phyloP scores from a whole-genome alignment of 2,888 invertebrate species.

The Drosophila cognata region DNA sequence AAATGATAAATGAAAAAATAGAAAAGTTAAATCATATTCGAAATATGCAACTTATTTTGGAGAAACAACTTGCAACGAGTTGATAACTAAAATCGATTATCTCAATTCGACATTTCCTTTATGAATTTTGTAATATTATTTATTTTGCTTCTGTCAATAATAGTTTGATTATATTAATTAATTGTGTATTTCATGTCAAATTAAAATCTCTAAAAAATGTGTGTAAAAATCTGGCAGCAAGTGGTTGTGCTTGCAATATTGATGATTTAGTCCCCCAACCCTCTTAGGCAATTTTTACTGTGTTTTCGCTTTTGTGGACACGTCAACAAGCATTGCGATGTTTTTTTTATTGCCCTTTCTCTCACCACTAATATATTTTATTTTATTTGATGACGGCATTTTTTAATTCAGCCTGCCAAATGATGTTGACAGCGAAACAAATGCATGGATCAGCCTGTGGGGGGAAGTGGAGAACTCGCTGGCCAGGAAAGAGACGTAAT shows the following conservation, averaged over 20 bases:
- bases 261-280: constrained; percentile 4
- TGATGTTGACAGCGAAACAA: constrained; percentile 75
- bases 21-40: background rate
- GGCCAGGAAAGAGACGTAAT: constrained; percentile 57
- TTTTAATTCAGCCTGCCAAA: constrained; percentile 59
- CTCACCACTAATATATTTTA: constrained; percentile 70
- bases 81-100: background rate
- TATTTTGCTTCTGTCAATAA: background rate
- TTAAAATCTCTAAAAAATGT: background rate
- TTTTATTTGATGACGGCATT: constrained; percentile 67
- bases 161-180: background rate
- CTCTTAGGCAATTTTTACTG: constrained; percentile 59
- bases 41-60: background rate
- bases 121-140: background rate
- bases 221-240: background rate
- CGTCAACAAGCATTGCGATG: constrained; percentile 55
- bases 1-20: background rate
- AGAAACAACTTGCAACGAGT: background rate
- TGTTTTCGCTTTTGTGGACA: constrained; percentile 43
- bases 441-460: constrained; percentile 26
- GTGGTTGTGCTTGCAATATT: background rate
- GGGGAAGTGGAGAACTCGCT: constrained; percentile 15
- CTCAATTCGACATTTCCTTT: background rate
- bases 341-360: constrained; percentile 56
- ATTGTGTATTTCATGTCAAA: background rate